A percentile compares a stretch with the other conserved stretches of the same genome.
Conservation (phyloP, 2,113 vertebrate genomes). For the Glareola pratincola region DNA sequence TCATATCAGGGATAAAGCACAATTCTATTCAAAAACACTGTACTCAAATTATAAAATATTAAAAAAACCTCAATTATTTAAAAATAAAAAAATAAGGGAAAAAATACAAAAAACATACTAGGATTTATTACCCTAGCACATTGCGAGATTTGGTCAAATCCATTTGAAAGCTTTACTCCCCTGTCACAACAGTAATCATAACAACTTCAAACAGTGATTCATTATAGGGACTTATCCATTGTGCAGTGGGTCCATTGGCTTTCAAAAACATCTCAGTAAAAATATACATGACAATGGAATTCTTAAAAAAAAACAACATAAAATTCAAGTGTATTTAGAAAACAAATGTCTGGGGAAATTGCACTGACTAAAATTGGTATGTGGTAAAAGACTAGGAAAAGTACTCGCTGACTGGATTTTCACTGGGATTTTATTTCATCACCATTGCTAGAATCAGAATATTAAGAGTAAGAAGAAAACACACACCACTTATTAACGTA, state of each 20-base stretch:
- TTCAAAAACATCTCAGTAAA: background rate
- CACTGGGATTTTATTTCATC: background rate
- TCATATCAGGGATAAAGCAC: background rate
- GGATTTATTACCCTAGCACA: background rate
- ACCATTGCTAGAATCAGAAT: background rate
- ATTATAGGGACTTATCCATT: background rate
- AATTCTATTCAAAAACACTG: background rate
- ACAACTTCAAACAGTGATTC: background rate
- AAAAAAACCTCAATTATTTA: background rate
- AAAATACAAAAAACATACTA: background rate
- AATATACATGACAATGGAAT: background rate
- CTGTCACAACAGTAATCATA: background rate
- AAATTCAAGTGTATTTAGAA: background rate
- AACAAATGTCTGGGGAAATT: background rate
- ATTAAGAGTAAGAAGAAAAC: background rate
- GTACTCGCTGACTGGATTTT: background rate
- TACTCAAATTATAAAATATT: background rate
- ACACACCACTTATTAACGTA: background rate
- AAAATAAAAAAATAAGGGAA: too few relatives aligned
- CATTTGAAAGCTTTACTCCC: background rate
- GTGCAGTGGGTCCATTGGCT: background rate
- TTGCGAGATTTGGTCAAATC: background rate
- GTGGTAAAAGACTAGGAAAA: background rate
- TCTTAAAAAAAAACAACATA: background rate
- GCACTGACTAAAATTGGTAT: background rate